Evolutionary conservation across 2,113 vertebrate genomes (phyloP).

Genomic region (Amblyopsis rosae): DNA sequence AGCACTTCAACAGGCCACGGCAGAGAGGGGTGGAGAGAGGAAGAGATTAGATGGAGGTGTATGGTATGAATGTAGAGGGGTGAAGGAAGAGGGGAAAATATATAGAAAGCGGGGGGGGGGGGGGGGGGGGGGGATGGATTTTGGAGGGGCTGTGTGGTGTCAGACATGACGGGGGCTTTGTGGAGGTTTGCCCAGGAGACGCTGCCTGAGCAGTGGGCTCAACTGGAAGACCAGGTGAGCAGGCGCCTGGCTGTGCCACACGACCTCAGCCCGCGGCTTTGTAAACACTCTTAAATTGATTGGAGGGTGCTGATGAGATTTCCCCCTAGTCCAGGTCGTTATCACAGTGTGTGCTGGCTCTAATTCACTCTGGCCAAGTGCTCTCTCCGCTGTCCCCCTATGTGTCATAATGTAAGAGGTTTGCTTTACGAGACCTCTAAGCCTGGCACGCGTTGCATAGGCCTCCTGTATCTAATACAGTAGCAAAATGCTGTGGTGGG

Average conservation of each 20-base stretch:
- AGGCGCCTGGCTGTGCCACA: conserved; percentile 52
- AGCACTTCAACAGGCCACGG: conserved; percentile 58
- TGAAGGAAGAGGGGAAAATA: conserved; percentile 2
- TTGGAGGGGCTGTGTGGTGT: conserved; percentile 68
- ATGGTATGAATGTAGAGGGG: conserved; percentile 37
- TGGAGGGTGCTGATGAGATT: conserved; percentile 64
- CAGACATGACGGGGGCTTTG: conserved; percentile 67
- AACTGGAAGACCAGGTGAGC: conserved; percentile 57
- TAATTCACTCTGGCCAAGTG: conserved; percentile 32
- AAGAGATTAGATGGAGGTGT: conserved; percentile 14
- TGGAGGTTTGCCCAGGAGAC: conserved; percentile 66
- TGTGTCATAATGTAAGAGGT: conserved; percentile 19
- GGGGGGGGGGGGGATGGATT: conserved; percentile 65
- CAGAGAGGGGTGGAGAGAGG: conserved; percentile 19
- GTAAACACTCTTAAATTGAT: conserved; percentile 72
- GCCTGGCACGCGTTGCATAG: background rate
- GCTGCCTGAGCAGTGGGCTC: conserved; percentile 64
- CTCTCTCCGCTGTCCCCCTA: conserved; percentile 27
- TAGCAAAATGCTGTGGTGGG: background rate
- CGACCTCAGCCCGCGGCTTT: conserved; percentile 57
- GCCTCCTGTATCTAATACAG: too few species aligned
- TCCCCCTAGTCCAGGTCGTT: conserved; percentile 57
- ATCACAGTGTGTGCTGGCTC: conserved; percentile 49
- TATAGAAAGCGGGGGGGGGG: conserved; percentile 60
- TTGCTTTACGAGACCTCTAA: background rate